Evolutionary conservation across 2,797 vertebrate genomes (phyloP), one percentile per base, ranked within the genome.

Genomic region (Oreochromis grahami): DNA sequence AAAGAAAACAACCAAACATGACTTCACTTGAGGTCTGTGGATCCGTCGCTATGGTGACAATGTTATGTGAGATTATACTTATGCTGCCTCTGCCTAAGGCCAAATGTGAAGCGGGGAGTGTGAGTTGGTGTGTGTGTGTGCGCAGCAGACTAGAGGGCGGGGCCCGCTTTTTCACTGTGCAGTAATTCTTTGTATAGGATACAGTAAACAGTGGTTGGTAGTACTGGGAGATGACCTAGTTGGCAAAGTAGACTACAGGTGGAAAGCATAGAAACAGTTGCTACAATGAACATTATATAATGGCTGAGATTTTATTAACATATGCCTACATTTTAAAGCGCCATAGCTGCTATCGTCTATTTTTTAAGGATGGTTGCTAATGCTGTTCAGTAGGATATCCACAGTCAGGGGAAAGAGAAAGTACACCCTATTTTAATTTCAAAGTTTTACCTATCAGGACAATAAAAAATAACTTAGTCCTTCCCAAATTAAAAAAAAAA

Each of bases 61-160:
- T 91, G 91, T 93, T 93, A 76, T 90, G 89, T 88, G 88, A 91
- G 88, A 85, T 87, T 86, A 84, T 76, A 76, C 80, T 82, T 80
- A 81, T 48, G 6, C 58, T 72, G 77, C 82, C 80, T 90, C 45
- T 36, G 87, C 86, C 77, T 55, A 43, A 83, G 89, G 93, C 86
- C 85, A 87, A 93, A 80, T 85, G 86, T 79, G 88, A 11, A 63
- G 84, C 4, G 17, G 50, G 24, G 79, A 21, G 55, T 50, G 63
- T 86, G 24, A 43, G 21, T 74, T 68, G 55, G 63, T 80, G n/a
- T 84, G 81, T 82, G 81, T 65, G 78, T 51, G 52, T 51, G 72
- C 41, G 56, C 78, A 12, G 80, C 43, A 65, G 53, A 74, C 10
- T 55, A 41, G 63, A 87, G 88, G 93, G 92, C 77, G 91, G 77